Evolutionary conservation across 2,113 vertebrate genomes (phyloP), one percentile per base, ranked within the genome.

Genomic region (Mastomys coucha): DNA sequence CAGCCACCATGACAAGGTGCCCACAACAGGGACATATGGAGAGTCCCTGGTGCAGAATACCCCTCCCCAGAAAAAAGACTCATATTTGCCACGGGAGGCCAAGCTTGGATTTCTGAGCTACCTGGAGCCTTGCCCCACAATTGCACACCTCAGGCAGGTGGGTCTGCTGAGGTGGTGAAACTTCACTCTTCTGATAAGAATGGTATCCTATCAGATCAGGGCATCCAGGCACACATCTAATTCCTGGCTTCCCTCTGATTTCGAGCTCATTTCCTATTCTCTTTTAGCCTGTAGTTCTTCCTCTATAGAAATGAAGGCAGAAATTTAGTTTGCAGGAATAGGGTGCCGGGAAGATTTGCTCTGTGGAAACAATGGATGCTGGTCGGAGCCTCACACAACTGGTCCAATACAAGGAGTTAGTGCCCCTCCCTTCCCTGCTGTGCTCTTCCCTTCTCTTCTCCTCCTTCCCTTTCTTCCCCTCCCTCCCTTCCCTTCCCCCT

Each of bases 1-100:
- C 85, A 85, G 28, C 87, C 86, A 49, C 3, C 20, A 91, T 88
- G 94, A 96, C 95, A 97, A 97, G 96, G 92, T 89, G 86, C 53
- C 69, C 60, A 51, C 63, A 75, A 56, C 69, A n/a, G 84, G 63
- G 69, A 84, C 51, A 60, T 9, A 73, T 42, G 86, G 86, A 85
- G 36, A 70, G 51, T 84, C 53, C 58, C 31, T 14, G 2, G 28
- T 14, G 53, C 49, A 63, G 49, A 36, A 70, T 20, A 73, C 0
- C 39, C 36, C 53, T 96, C 85, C 84, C 36, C 39, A 56, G 63
- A 70, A 22, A 36, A 89, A 22, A 56, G 63, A 72, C 33, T 26
- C 58, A 31, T 36, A 36, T 33, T 42, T 2, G 1, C 24, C 49
- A 7, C 4, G 17, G 1, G 33, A 93, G 58, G 17, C 58, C 17